Evolutionary conservation across 2,888 invertebrate genomes (phyloP), one percentile per base, ranked within the genome.

Genomic region (Macrophya alboannulata): DNA sequence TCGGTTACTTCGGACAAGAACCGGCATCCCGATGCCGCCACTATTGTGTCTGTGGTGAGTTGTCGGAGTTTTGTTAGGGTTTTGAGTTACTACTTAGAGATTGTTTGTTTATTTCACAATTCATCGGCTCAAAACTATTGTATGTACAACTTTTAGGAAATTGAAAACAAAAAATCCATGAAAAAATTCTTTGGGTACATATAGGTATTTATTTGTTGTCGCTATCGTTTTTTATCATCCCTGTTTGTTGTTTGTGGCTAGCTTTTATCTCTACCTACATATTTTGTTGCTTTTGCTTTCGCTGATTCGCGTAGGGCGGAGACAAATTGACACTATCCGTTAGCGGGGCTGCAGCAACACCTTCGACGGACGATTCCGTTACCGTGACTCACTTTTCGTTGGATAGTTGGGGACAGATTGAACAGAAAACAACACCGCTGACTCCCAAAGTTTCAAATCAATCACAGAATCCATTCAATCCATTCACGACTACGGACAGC

Each of bases 1-100:
- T 31, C 72, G 17, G 37, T 74, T 21, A 10, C 82, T 55, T 82
- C 87, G 31, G 92, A 92, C 74, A 93, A 93, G 71, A 91, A 89
- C 88, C 92, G 91, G 83, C 91, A 91, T 85, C 86, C 92, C 48
- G 93, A 95, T 89, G 95, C 95, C 1, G 96, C 97, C 87, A 97
- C 97, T 84, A 97, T 97, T 91, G 96, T 97, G 87, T 96, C 97
- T 88, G 97, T 97, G 95, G 97, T 97, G 94, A 95, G 96, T 95
- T 87, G 81, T 74, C 62, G 15, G n/a, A 77, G 79, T 86, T 85
- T 86, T 82, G 85, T 77, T 74, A 51, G 65, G 31, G 82, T 62
- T 84, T 62, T 2, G 4, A 62, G 10, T 59, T 21, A 59, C 21
- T 5, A 59, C 10, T 9, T 9, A 65, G 1, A 31, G 4, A 68